Conservation (phyloP, 2,888 invertebrate genomes). For the Drosophila barbarae region DNA sequence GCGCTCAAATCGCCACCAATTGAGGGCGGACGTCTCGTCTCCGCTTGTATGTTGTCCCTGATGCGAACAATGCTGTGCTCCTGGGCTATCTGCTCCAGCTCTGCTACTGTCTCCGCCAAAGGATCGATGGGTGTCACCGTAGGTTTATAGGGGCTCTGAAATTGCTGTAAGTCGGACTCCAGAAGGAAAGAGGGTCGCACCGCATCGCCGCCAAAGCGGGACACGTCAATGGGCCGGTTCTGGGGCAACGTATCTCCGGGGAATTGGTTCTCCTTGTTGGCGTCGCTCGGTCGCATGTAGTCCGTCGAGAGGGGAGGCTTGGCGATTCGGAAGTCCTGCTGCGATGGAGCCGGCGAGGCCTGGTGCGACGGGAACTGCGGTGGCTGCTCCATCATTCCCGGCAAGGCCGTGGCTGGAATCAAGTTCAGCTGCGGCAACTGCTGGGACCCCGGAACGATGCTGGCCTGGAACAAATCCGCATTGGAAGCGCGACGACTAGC, state of each 20-base stretch:
- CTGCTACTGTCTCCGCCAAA: conserved; percentile 66
- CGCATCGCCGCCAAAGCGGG: conserved; percentile 65
- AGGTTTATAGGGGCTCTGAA: conserved; percentile 52
- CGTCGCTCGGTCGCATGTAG: conserved; percentile 75
- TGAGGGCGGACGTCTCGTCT: conserved; percentile 72
- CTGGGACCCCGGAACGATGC: conserved; percentile 54
- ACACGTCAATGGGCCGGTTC: conserved; percentile 76
- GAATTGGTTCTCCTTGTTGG: conserved; percentile 61
- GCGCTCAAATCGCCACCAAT: conserved; percentile 59
- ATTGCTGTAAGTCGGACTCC: conserved; percentile 53
- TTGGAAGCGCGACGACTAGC: conserved; percentile 75
- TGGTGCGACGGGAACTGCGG: conserved; percentile 63
- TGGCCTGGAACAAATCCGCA: conserved; percentile 70
- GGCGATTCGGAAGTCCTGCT: conserved; percentile 69
- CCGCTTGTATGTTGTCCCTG: conserved; percentile 71
- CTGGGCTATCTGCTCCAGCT: conserved; percentile 65
- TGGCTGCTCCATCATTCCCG: conserved; percentile 47
- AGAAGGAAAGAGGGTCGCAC: conserved; percentile 56
- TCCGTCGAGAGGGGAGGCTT: conserved; percentile 72
- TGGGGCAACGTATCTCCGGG: conserved; percentile 66
- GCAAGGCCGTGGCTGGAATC: conserved; percentile 74
- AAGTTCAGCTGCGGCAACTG: conserved; percentile 67
- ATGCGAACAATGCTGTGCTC: conserved; percentile 72
- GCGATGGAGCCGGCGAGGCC: conserved; percentile 54
- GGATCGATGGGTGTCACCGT: conserved; percentile 61